Evolutionary conservation across 2,113 vertebrate species (phyloP).

Genomic region (Scomber colias): DNA sequence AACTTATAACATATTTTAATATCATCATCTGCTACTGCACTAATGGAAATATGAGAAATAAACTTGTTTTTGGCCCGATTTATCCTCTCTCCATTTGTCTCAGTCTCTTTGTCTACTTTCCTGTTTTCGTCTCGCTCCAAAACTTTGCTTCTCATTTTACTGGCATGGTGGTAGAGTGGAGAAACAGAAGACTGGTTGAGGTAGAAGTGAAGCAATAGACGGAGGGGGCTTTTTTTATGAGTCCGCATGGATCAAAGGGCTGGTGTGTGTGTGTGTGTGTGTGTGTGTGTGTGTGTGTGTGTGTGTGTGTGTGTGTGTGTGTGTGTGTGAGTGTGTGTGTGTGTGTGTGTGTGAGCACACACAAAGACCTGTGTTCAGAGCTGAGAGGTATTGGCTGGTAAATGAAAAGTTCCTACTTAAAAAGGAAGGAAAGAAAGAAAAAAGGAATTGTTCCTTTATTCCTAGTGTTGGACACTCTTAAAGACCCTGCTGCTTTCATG

Average conservation of each 20-base stretch:
- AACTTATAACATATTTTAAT: neutral
- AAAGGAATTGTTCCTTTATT: conserved; percentile 63
- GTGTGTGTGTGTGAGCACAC: neutral
- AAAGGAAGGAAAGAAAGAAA: conserved; percentile 28
- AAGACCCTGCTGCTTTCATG: conserved; percentile 40
- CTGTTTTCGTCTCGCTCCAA: conserved; percentile 3
- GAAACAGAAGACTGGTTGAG: conserved; percentile 52
- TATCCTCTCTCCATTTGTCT: neutral
- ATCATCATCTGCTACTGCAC: conserved; percentile 9
- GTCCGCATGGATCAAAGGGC: conserved; percentile 71
- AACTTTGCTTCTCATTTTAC: conserved; percentile 64
- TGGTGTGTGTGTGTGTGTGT: neutral
- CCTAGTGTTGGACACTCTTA: conserved; percentile 31
- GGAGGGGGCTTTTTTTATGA: conserved; percentile 68
- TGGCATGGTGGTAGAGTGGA: conserved; percentile 41
- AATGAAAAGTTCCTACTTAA: conserved; percentile 66
- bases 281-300: neutral
- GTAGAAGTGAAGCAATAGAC: conserved; percentile 53
- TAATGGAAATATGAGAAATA: neutral
- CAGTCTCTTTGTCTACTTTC: conserved; percentile 1
- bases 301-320: no score
- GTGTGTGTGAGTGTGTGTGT: neutral
- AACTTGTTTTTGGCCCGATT: neutral
- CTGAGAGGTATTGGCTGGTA: conserved; percentile 62
- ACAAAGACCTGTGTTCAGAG: conserved; percentile 48